These are phyloP conservation scores for Ooceraea biroi DNA, from an alignment of 1,140 invertebrate genomes.

Conservation along the genomic window DNA sequence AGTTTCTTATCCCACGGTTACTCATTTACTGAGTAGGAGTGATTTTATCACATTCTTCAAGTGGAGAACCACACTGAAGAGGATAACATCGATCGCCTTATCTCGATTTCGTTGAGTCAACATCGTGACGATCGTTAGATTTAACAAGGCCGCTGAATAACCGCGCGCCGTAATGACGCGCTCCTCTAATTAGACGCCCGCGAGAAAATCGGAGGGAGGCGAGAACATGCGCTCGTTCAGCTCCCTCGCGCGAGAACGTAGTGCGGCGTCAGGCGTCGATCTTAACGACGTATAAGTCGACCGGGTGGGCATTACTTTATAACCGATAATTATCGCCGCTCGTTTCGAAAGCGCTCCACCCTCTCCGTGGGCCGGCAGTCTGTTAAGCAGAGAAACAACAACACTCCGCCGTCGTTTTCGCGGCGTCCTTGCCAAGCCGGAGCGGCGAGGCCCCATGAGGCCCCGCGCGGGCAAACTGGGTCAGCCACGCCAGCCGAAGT, in stretches of 20 bases:
- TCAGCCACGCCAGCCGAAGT: constrained; percentile 26
- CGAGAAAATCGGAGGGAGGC: neutral
- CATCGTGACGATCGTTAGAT: constrained; percentile 36
- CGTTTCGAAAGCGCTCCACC: constrained; percentile 59
- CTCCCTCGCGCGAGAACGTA: neutral
- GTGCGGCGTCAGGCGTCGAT: constrained; percentile 13
- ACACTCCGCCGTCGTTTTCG: constrained; percentile 22
- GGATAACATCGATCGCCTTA: constrained; percentile 9
- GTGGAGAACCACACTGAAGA: neutral
- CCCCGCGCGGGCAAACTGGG: constrained; percentile 42
- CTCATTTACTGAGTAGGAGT: neutral
- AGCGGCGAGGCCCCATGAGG: constrained; percentile 18
- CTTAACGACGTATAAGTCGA: constrained; percentile 22
- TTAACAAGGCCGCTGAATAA: constrained; percentile 32
- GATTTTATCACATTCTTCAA: neutral
- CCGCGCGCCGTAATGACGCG: constrained; percentile 24
- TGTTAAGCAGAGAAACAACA: neutral
- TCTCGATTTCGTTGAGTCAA: constrained; percentile 9
- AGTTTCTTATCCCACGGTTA: neutral
- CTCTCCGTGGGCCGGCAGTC: constrained; percentile 1
- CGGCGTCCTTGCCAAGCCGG: constrained; percentile 51
- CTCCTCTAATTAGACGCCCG: constrained; percentile 29
- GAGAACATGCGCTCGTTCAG: neutral
- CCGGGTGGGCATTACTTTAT: constrained; percentile 35
- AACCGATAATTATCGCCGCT: constrained; percentile 55